These are phyloP conservation scores for Pegoplata infirma DNA, from an alignment of 2,888 invertebrate genomes.

Conservation along the genomic window DNA sequence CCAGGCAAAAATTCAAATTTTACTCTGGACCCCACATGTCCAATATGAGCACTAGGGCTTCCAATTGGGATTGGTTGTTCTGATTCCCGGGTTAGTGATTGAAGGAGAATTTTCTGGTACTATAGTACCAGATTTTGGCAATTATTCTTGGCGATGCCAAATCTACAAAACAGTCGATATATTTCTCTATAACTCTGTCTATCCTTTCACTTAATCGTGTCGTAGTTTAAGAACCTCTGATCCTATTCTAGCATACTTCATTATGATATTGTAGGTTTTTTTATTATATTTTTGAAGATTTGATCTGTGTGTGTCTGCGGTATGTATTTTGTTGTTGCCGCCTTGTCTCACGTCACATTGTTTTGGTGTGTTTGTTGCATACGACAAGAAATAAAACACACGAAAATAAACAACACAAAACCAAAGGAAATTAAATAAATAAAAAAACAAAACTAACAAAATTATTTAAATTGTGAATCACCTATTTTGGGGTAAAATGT, in stretches of 20 bases:
- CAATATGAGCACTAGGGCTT: no score
- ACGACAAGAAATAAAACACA: conserved; percentile 18
- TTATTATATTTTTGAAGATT: conserved; percentile 19
- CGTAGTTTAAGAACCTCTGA: background rate
- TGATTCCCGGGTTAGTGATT: no score
- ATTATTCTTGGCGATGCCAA: no score
- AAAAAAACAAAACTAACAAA: no score
- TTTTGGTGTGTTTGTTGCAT: conserved; percentile 16
- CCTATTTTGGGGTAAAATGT: conserved; percentile 41
- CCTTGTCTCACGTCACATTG: conserved; percentile 48
- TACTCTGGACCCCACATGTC: no score
- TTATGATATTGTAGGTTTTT: background rate
- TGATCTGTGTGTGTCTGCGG: conserved; percentile 43
- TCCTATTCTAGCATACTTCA: background rate
- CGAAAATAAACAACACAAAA: conserved; percentile 24
- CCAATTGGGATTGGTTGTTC: no score
- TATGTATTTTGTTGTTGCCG: conserved; percentile 57
- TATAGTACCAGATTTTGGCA: no score
- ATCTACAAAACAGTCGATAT: no score
- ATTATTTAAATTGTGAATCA: conserved; percentile 51
- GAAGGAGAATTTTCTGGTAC: no score
- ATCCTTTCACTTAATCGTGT: no score
- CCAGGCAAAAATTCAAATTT: no score
- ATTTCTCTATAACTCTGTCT: no score
- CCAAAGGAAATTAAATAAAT: background rate